Percentiles rank a stretch among this genome's conserved stretches.
phyloP scores from a whole-genome alignment of 2,797 vertebrate species.

The Novumbra hubbsi region DNA sequence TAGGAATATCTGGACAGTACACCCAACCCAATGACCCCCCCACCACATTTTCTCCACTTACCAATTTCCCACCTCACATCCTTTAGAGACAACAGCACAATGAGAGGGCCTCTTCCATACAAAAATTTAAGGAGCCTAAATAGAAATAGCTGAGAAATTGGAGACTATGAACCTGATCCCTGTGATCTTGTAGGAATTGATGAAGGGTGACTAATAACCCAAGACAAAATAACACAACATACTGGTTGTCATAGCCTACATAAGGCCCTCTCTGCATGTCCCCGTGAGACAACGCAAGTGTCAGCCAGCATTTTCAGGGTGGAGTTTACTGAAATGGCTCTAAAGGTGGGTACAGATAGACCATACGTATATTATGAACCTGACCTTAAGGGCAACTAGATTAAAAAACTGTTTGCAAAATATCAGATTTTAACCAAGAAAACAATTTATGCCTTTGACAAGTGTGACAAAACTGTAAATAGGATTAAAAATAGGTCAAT shows the following conservation, averaged over 20 bases:
- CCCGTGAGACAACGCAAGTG: too few relatives aligned
- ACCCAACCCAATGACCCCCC: background rate
- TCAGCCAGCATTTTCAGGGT: too few relatives aligned
- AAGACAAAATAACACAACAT: conserved; percentile 5
- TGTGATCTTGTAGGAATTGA: conserved; percentile 7
- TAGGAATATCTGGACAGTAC: background rate
- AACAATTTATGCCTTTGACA: background rate
- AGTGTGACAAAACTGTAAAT: background rate
- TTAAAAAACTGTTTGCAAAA: too few relatives aligned
- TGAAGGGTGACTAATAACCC: conserved; percentile 8
- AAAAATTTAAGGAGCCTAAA: background rate
- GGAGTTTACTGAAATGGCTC: too few relatives aligned
- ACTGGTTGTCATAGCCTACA: background rate
- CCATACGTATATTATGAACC: background rate
- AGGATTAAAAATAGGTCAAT: too few relatives aligned
- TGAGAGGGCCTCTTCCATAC: conserved; percentile 10
- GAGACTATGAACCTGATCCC: background rate
- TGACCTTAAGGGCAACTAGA: background rate
- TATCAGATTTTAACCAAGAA: background rate
- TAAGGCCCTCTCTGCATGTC: too few relatives aligned
- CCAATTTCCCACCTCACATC: conserved; percentile 6
- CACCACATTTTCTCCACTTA: background rate
- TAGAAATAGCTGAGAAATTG: background rate
- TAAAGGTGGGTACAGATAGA: too few relatives aligned
- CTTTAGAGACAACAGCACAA: conserved; percentile 15